Evolutionary conservation across 1,140 invertebrate species (phyloP).

Genomic region (Hydropsyche tenuis): DNA sequence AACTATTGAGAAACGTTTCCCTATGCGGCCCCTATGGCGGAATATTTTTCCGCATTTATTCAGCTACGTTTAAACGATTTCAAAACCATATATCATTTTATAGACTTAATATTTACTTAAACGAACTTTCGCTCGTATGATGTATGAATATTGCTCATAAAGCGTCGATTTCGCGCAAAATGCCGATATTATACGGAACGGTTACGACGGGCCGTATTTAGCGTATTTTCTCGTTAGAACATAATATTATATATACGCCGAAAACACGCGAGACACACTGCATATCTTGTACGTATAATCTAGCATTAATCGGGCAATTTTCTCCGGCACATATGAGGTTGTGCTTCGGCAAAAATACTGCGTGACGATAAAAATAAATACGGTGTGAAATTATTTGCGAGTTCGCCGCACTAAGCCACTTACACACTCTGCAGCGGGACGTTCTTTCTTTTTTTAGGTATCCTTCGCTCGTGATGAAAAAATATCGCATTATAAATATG

Average conservation of each 20-base stretch:
- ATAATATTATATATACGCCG: not conserved
- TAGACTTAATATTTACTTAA: no score
- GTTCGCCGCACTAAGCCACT: slow-evolving; percentile 18
- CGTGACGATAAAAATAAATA: slow-evolving; percentile 22
- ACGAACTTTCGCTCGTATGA: no score
- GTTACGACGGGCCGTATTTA: no score
- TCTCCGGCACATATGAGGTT: slow-evolving; percentile 1
- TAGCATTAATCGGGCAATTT: slow-evolving; percentile 20
- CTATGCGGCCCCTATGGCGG: no score
- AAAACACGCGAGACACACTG: not conserved
- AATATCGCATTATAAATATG: slow-evolving; percentile 48
- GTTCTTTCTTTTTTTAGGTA: not conserved
- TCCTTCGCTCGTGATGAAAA: not conserved
- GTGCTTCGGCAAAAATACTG: slow-evolving; percentile 1
- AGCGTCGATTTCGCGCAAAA: no score
- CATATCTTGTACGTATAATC: not conserved
- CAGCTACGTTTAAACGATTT: no score
- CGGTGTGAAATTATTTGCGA: slow-evolving; percentile 24
- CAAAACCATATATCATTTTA: no score
- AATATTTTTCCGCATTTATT: no score
- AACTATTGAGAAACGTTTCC: no score
- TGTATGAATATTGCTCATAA: no score
- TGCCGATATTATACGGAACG: no score
- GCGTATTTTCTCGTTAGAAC: no score
- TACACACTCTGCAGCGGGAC: not conserved